These are phyloP conservation scores for Alouatta palliata DNA, from an alignment of 2,113 vertebrate genomes.

Conservation along the genomic window DNA sequence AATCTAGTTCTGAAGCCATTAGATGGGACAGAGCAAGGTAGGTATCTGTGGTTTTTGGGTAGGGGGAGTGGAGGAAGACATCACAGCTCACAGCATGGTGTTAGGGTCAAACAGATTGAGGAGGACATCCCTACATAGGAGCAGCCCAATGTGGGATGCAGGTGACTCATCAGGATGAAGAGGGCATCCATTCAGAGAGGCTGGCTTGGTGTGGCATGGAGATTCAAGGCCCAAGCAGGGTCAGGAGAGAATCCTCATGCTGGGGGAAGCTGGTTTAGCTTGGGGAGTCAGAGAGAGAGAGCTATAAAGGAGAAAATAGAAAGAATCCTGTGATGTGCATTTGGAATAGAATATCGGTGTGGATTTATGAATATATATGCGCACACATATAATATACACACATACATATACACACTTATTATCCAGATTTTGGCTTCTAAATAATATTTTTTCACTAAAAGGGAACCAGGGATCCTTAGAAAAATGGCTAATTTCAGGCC, in stretches of 20 bases:
- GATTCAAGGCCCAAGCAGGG: not conserved
- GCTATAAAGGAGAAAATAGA: not conserved
- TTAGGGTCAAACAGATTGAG: not conserved
- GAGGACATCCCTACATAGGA: not conserved
- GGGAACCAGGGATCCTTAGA: not conserved
- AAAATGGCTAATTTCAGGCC: not conserved
- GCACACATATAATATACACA: not conserved
- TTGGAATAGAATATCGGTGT: not conserved
- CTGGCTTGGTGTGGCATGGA: not conserved
- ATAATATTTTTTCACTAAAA: not conserved
- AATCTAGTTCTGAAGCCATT: not conserved
- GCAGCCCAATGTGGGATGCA: too few species aligned
- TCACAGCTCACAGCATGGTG: not conserved
- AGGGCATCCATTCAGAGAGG: not conserved
- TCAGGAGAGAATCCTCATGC: not conserved
- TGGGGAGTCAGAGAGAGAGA: not conserved
- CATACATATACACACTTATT: not conserved
- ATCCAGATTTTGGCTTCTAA: not conserved
- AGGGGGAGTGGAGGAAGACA: not conserved
- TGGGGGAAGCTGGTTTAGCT: not conserved
- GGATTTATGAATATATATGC: not conserved
- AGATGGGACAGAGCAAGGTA: not conserved
- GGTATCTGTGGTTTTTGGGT: not conserved
- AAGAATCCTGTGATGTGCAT: not conserved
- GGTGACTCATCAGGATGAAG: too few species aligned